These are phyloP conservation scores for Nautilus pompilius DNA, from an alignment of 1,140 invertebrate genomes.

Conservation along the genomic window DNA sequence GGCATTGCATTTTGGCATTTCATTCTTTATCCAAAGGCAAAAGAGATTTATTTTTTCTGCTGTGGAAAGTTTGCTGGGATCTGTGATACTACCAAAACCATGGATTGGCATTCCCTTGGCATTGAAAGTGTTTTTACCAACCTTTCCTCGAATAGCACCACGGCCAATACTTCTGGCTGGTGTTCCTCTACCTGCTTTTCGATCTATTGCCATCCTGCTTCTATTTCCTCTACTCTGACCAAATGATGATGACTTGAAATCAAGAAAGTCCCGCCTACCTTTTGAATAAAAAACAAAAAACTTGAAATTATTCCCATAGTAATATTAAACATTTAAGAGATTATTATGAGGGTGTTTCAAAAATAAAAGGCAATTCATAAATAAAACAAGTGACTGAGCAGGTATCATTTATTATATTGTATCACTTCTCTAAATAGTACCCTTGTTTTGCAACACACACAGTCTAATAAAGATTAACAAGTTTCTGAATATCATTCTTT, in stretches of 20 bases:
- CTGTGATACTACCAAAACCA: neutral
- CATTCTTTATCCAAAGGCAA: neutral
- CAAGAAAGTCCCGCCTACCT: neutral
- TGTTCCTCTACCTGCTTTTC: neutral
- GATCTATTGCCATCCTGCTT: neutral
- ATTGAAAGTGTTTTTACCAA: neutral
- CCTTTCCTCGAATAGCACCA: neutral
- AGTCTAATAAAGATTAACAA: too few species aligned
- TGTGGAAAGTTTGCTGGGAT: neutral
- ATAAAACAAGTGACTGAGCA: too few species aligned
- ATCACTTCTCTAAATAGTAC: too few species aligned
- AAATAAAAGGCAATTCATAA: too few species aligned
- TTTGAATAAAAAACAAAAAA: neutral
- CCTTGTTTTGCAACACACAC: too few species aligned
- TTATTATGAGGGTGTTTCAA: too few species aligned
- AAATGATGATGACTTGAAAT: too few species aligned
- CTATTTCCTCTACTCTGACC: neutral
- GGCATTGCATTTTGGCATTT: conserved; percentile 12
- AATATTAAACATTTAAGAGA: neutral
- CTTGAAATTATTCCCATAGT: neutral
- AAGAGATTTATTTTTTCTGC: neutral
- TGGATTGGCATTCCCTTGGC: neutral
- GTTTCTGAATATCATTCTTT: too few species aligned
- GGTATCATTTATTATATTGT: too few species aligned
- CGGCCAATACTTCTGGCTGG: neutral